Conservation (phyloP, 2,797 vertebrate genomes). For the Oryzias dopingdopingensis region DNA sequence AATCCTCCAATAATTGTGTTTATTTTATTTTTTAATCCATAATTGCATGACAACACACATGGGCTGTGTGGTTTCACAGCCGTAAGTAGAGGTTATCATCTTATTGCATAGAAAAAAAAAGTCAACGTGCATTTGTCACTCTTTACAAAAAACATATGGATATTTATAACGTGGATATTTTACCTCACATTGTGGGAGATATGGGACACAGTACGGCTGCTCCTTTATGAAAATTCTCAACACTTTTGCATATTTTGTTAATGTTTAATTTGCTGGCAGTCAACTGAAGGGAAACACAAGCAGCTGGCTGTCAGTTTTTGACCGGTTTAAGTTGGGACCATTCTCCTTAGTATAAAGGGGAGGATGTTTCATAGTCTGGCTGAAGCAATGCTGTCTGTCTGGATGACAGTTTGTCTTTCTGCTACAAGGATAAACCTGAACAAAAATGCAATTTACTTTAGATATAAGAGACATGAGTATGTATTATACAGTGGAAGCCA, state of each 20-base stretch:
- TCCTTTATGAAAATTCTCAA: conserved; percentile 23
- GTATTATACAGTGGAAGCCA: neutral
- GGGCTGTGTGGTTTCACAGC: no score
- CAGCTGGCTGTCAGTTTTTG: conserved; percentile 16
- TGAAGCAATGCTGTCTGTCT: conserved; percentile 16
- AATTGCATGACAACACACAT: no score
- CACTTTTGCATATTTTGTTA: conserved; percentile 45
- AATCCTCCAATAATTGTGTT: no score
- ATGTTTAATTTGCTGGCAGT: conserved; percentile 24
- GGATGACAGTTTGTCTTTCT: neutral
- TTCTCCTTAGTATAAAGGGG: conserved; percentile 14
- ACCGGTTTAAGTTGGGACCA: neutral
- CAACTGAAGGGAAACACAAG: conserved; percentile 24
- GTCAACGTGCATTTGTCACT: conserved; percentile 40
- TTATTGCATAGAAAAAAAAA: neutral
- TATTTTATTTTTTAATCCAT: no score
- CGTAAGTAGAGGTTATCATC: no score
- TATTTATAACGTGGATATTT: conserved; percentile 19
- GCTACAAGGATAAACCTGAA: neutral
- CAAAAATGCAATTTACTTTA: neutral
- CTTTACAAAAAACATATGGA: conserved; percentile 23
- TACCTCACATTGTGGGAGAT: conserved; percentile 43
- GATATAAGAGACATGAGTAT: neutral
- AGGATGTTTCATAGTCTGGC: conserved; percentile 17
- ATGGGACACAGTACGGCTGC: conserved; percentile 38